Conservation (phyloP, 2,797 vertebrate species). For the Lophotriccus pileatus region DNA sequence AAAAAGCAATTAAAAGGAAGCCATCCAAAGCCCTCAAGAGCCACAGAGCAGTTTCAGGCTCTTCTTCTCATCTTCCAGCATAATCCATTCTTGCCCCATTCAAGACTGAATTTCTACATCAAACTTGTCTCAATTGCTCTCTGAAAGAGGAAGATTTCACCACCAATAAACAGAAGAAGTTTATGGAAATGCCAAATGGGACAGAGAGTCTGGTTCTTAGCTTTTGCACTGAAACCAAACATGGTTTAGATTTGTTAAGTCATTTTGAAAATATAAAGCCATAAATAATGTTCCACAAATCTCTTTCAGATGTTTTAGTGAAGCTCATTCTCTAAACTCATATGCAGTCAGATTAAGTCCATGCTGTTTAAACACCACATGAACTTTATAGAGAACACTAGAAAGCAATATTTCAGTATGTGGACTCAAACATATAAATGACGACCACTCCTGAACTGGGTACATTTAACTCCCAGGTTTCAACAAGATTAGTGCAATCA, state of each 20-base stretch:
- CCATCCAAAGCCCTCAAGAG: neutral
- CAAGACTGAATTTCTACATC: conserved; percentile 9
- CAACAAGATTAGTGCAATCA: neutral
- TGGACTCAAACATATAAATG: neutral
- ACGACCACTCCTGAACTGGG: neutral
- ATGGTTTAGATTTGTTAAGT: conserved; percentile 34
- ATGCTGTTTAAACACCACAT: neutral
- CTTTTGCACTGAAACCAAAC: conserved; percentile 12
- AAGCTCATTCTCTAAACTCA: neutral
- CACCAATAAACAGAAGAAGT: conserved; percentile 4
- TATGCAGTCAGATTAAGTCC: conserved; percentile 6
- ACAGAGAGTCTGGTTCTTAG: neutral
- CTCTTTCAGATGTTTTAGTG: conserved; percentile 44
- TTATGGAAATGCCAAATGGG: conserved; percentile 1
- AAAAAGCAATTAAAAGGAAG: neutral
- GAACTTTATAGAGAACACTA: neutral
- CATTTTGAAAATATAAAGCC: conserved; percentile 29
- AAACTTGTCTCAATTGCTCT: neutral
- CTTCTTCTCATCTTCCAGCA: conserved; percentile 8
- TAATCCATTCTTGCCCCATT: neutral
- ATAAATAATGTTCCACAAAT: conserved; percentile 36
- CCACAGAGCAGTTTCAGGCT: neutral
- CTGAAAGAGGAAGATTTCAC: conserved; percentile 34
- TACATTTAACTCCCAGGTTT: neutral
- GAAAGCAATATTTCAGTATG: neutral